Evolutionary conservation across 2,113 vertebrate genomes (phyloP), one percentile per base, ranked within the genome.

Genomic region (Psettodes erumei): DNA sequence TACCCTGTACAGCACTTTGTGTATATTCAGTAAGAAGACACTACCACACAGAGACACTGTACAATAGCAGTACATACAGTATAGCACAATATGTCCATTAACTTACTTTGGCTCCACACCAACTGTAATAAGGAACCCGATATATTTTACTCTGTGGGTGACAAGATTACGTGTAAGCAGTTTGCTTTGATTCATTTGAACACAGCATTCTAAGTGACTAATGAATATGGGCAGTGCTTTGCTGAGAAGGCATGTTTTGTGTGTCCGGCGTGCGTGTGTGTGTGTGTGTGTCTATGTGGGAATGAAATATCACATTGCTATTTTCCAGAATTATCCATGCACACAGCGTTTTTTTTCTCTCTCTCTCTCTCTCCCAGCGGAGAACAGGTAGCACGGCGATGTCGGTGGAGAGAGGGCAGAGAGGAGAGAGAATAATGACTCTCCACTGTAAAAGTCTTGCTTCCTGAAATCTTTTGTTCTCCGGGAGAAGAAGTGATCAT

Each of bases 131-230:
- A 56, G 66, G 70, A 61, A 56, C 50, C 8, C 3, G 11, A n/a
- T 76, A 47, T 79, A 85, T 86, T 90, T 89, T 81, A 74, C 77
- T 85, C 75, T 2, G 50, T 10, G n/a, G 69, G 64, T 84, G 84
- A 89, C 90, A 90, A 83, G 64, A 85, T 83, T 85, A 80, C 40
- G 55, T 88, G 88, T 88, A 90, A 92, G 85, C 86, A 89, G 73
- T 90, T 91, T 90, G 78, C 82, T 88, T 79, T 92, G 91, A 89
- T 90, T 91, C 84, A 91, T 91, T 76, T 75, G 59, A 86, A 84
- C 79, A 75, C 79, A 63, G 63, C 71, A 9, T 82, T 83, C 71
- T 87, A 76, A 84, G 81, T 84, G 81, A 66, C 78, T 86, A 89
- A 92, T 87, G 88, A 91, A 87, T 89, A 84, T 69, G 55, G 66